phyloP scores from a whole-genome alignment of 2,797 vertebrate species.

The Orestias chungarensis region DNA sequence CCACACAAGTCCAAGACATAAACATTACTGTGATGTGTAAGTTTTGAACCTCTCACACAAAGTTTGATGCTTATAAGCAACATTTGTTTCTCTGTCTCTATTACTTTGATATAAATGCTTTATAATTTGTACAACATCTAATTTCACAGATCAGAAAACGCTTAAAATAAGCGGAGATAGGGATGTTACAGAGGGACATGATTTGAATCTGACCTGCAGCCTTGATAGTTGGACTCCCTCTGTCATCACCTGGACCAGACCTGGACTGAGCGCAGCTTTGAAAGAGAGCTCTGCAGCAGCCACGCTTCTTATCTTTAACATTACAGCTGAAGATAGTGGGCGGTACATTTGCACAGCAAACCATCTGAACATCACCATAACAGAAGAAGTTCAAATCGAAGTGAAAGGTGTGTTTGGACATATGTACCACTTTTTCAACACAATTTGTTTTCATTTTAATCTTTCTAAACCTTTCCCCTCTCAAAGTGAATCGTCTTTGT shows the following conservation, averaged over 20 bases:
- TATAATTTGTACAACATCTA: background rate
- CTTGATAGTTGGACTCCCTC: background rate
- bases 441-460: background rate
- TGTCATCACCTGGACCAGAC: slow-evolving; percentile 26
- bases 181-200: background rate
- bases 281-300: background rate
- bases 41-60: background rate
- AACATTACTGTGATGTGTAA: slow-evolving; percentile 2
- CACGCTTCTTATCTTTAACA: background rate
- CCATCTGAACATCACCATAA: background rate
- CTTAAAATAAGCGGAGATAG: background rate
- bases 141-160: slow-evolving; percentile 14
- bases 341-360: slow-evolving; percentile 3
- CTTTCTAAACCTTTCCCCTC: background rate
- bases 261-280: background rate
- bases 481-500: background rate
- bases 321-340: background rate
- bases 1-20: background rate
- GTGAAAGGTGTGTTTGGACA: slow-evolving; percentile 3
- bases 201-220: slow-evolving; percentile 26
- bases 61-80: background rate
- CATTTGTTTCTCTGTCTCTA: background rate
- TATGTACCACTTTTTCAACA: background rate
- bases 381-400: background rate
- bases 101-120: background rate